Conservation (phyloP, 2,888 invertebrate genomes). For the Phortica okadai region DNA sequence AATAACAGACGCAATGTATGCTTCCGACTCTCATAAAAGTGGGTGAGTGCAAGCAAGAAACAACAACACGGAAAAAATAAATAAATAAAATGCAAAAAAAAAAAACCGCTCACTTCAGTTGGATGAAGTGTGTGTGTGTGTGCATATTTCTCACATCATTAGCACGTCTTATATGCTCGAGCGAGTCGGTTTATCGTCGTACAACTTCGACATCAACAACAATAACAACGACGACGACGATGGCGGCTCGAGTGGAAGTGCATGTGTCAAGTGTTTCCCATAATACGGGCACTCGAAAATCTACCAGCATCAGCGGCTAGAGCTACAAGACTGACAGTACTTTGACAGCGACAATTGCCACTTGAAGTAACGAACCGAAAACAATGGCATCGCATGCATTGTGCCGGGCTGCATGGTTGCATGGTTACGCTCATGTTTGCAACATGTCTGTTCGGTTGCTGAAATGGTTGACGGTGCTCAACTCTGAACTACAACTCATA, state of each 20-base stretch:
- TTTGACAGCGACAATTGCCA: slow-evolving; percentile 69
- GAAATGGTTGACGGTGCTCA: neutral
- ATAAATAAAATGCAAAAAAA: slow-evolving; percentile 28
- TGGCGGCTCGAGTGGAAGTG: slow-evolving; percentile 55
- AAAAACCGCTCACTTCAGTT: slow-evolving; percentile 36
- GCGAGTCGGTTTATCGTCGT: slow-evolving; percentile 3
- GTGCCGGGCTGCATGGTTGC: neutral
- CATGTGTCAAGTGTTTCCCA: slow-evolving; percentile 74
- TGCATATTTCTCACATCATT: slow-evolving; percentile 74
- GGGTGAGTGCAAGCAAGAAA: neutral
- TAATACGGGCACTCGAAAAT: slow-evolving; percentile 57
- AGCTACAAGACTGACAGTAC: slow-evolving; percentile 63
- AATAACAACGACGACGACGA: neutral
- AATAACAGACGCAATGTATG: neutral
- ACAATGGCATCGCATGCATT: slow-evolving; percentile 52
- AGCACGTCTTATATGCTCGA: slow-evolving; percentile 57
- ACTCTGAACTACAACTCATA: slow-evolving; percentile 38
- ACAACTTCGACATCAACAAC: neutral
- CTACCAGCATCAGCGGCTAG: slow-evolving; percentile 35
- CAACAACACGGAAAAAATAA: neutral
- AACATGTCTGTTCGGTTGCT: slow-evolving; percentile 2
- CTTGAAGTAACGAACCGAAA: slow-evolving; percentile 67
- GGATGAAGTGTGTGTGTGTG: slow-evolving; percentile 38
- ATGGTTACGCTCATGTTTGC: neutral
- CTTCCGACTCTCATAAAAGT: neutral